Evolutionary conservation across 2,888 invertebrate species (phyloP), one percentile per base, ranked within the genome.

Genomic region (Thyatira batis): DNA sequence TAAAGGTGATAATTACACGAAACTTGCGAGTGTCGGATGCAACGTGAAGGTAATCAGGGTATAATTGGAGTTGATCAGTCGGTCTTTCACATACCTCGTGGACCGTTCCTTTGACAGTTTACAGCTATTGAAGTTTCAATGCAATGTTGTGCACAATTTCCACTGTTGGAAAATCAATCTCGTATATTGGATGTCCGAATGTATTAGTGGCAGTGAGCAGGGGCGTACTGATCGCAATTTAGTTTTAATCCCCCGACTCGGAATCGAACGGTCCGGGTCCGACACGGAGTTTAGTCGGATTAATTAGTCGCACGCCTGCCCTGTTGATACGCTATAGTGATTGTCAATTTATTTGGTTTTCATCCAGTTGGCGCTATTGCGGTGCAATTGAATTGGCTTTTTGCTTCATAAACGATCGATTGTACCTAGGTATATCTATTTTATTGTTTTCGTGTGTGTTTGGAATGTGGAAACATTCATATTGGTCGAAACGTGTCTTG

Each of bases 201-300:
- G 58, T 62, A 60, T 65, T 65, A 67, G 54, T 39, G 50, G 55
- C 55, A 49, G 39, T 39, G 39, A 39, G 39, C 39, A 39, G 39
- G 39, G 39, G 61, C 56, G 54, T 56, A 60, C 60, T 68, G 69
- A 68, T 70, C 63, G 71, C 58, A 63, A 63, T 69, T 68, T 63
- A 60, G 66, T 58, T 60, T 65, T 65, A 69, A 69, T 68, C 69
- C 60, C 53, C 56, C 28, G 39, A 50, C 28, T 21, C 54, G 50
- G 54, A 44, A 52, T 53, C 51, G 46, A 52, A 49, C 27, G 52
- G 33, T 49, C 53, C 46, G 52, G 52, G 21, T 20, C 51, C 59
- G 50, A 57, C 53, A 55, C 46, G 39, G 51, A 51, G 28, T 48
- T 48, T 66, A 62, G 58, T 55, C 57, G 61, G 61, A 67, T 66